A percentile compares a stretch with the other conserved stretches of the same genome.
These are phyloP conservation scores for Meloe dianella DNA, from an alignment of 2,888 invertebrate species.

Conservation along the genomic window DNA sequence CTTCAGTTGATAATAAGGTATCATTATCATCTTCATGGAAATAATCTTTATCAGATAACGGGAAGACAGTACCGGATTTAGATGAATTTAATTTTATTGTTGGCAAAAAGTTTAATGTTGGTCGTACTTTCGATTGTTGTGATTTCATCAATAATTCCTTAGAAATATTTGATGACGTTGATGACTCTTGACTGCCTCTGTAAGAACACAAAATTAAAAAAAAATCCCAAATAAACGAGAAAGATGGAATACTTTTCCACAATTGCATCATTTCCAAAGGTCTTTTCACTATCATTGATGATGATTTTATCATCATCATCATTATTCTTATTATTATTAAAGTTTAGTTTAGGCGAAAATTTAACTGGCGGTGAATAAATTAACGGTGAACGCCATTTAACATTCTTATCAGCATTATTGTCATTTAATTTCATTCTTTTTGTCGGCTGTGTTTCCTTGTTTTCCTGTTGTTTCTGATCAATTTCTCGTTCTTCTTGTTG, in stretches of 20 bases:
- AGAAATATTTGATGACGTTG: background rate
- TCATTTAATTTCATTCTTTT: slow-evolving; percentile 19
- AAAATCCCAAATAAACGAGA: background rate
- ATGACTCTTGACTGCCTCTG: background rate
- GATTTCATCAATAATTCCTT: background rate
- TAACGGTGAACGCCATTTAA: slow-evolving; percentile 54
- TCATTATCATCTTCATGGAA: slow-evolving; percentile 24
- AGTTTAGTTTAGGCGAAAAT: slow-evolving; percentile 43
- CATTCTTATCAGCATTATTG: slow-evolving; percentile 32
- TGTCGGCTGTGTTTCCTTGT: background rate
- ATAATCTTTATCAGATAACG: slow-evolving; percentile 32
- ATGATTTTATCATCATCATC: slow-evolving; percentile 5
- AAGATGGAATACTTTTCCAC: background rate
- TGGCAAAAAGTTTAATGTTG: slow-evolving; percentile 16
- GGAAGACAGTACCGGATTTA: slow-evolving; percentile 17
- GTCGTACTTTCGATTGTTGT: background rate
- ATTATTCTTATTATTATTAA: slow-evolving; percentile 6
- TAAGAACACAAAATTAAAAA: background rate
- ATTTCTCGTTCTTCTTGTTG: background rate
- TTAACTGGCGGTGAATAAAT: slow-evolving; percentile 47
- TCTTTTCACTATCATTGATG: slow-evolving; percentile 8
- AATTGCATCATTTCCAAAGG: slow-evolving; percentile 21
- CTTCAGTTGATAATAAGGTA: slow-evolving; percentile 8
- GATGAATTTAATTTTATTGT: slow-evolving; percentile 14
- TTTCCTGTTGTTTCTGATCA: background rate